These are phyloP conservation scores for Pedionomus torquatus DNA, from an alignment of 2,113 vertebrate species.

Conservation along the genomic window DNA sequence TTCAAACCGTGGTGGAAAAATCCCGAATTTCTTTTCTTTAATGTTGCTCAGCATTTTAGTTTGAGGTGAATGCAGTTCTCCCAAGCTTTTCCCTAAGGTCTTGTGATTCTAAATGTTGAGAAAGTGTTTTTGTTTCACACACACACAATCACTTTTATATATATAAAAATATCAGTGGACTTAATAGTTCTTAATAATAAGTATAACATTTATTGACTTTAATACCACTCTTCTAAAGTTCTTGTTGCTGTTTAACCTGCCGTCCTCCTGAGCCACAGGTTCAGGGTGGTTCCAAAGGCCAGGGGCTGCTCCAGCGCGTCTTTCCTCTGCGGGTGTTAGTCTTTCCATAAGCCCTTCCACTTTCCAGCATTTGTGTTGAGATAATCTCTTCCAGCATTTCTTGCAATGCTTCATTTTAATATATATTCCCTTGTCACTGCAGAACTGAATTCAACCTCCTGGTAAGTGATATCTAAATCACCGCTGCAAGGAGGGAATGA, in stretches of 20 bases:
- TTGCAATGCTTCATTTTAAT: conserved; percentile 49
- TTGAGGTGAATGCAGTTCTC: not conserved
- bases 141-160: no score
- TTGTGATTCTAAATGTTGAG: not conserved
- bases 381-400: not conserved
- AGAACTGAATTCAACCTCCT: not conserved
- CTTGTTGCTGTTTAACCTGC: not conserved
- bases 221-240: not conserved
- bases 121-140: no score
- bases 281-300: not conserved
- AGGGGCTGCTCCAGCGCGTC: not conserved
- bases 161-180: not conserved
- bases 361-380: not conserved
- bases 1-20: not conserved
- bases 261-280: not conserved
- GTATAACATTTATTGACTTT: not conserved
- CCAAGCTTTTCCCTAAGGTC: not conserved
- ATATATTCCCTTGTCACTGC: not conserved
- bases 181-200: not conserved
- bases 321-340: not conserved
- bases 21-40: not conserved
- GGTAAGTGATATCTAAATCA: conserved; percentile 35
- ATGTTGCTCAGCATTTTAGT: not conserved
- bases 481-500: not conserved
- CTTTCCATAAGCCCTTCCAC: not conserved